Evolutionary conservation across 37 sponge, comb jelly and placozoan genomes (phyloP).

Genomic region (Crambe crambe): DNA sequence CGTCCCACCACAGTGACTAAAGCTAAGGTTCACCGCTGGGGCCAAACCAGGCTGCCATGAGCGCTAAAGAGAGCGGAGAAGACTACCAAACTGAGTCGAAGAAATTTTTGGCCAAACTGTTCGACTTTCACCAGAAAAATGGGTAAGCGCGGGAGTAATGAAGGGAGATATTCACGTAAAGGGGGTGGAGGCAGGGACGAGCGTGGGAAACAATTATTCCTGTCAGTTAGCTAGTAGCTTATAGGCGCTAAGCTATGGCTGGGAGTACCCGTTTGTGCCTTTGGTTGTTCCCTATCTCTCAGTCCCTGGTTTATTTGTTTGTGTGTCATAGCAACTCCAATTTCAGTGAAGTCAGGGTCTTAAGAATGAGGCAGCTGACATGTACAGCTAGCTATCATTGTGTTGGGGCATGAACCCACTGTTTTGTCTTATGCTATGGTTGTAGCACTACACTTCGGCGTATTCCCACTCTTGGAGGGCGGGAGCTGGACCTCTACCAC

Average conservation of each 20-base stretch:
- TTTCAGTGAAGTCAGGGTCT: too few species aligned
- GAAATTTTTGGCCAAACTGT: conserved; percentile 49
- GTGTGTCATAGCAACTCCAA: too few species aligned
- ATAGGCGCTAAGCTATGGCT: too few species aligned
- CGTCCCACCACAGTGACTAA: not conserved
- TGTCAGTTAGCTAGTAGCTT: too few species aligned
- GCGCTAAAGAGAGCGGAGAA: conserved; percentile 14
- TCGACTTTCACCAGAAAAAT: conserved; percentile 50
- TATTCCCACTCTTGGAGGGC: conserved; percentile 60
- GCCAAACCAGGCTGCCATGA: not conserved
- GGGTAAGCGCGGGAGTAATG: conserved; percentile 42
- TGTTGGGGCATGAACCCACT: too few species aligned
- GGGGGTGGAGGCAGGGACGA: conserved; percentile 6
- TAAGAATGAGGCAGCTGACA: too few species aligned
- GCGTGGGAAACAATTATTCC: too few species aligned
- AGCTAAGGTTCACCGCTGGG: not conserved
- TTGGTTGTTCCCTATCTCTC: too few species aligned
- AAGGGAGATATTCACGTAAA: not conserved
- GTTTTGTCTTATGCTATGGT: not conserved
- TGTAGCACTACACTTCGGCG: conserved; percentile 51
- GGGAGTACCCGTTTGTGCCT: too few species aligned
- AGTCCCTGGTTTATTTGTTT: too few species aligned
- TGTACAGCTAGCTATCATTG: too few species aligned
- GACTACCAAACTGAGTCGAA: conserved; percentile 16
- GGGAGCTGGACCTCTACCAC: conserved; percentile 62